Evolutionary conservation across 1,140 invertebrate genomes (phyloP).

Genomic region (Argopecten irradians): DNA sequence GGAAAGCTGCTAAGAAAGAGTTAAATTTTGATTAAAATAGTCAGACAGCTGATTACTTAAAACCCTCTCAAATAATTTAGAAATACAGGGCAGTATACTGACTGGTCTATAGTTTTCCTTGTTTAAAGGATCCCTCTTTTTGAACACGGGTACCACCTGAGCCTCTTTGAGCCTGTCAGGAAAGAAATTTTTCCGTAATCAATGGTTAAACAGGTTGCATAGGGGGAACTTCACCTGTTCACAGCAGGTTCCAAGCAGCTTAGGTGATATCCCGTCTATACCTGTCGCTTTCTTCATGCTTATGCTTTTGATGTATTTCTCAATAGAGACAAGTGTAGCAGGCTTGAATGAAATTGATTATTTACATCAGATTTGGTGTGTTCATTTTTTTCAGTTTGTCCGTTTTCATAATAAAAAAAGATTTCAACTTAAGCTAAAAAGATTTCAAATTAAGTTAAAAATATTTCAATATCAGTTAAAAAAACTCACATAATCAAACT

Average conservation of each 20-base stretch:
- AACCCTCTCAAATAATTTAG: conserved; percentile 30
- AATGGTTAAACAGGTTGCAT: conserved; percentile 34
- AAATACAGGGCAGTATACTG: too few species aligned
- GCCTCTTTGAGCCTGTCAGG: conserved; percentile 35
- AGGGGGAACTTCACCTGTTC: conserved; percentile 19
- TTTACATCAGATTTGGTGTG: too few species aligned
- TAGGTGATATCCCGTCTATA: conserved; percentile 43
- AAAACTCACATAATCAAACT: too few species aligned
- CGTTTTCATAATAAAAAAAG: too few species aligned
- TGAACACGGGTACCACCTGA: background rate
- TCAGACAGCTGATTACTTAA: conserved; percentile 19
- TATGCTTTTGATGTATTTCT: conserved; percentile 32
- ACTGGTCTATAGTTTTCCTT: background rate
- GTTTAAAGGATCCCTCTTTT: background rate
- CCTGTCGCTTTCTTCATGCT: conserved; percentile 43
- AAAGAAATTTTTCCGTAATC: conserved; percentile 25
- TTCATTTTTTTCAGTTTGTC: too few species aligned
- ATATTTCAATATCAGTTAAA: too few species aligned
- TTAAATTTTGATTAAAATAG: background rate
- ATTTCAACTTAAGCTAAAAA: too few species aligned
- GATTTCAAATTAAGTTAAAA: too few species aligned
- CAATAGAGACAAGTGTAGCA: background rate
- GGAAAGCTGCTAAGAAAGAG: conserved; percentile 20
- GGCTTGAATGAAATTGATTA: too few species aligned
- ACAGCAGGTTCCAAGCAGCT: conserved; percentile 36